phyloP scores from a whole-genome alignment of 2,888 invertebrate genomes.

The Craniophora ligustri region DNA sequence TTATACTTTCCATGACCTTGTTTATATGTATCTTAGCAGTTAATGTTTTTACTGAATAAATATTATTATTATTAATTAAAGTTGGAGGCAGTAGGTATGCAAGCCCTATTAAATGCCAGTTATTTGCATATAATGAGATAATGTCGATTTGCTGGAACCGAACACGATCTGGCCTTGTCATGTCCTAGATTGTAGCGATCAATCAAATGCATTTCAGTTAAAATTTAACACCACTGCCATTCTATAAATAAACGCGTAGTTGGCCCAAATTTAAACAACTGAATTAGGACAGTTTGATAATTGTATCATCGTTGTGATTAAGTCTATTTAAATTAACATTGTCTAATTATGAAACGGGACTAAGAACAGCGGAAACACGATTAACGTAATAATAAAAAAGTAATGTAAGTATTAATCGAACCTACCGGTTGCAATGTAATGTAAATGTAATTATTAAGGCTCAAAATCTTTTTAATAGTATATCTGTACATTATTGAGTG shows the following conservation, averaged over 20 bases:
- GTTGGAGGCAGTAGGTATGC: constrained; percentile 58
- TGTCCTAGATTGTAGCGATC: constrained; percentile 69
- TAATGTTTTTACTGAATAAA: too few relatives aligned
- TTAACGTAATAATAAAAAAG: too few relatives aligned
- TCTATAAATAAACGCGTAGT: constrained; percentile 63
- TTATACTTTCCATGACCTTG: too few relatives aligned
- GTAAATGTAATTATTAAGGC: too few relatives aligned
- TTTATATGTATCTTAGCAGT: too few relatives aligned
- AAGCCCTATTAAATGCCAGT: constrained; percentile 69
- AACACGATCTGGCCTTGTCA: constrained; percentile 79
- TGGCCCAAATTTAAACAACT: constrained; percentile 62
- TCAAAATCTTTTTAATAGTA: too few relatives aligned
- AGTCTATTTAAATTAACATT: constrained; percentile 52
- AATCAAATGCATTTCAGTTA: constrained; percentile 67
- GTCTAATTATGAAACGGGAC: background rate
- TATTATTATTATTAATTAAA: background rate
- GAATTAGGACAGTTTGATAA: constrained; percentile 68
- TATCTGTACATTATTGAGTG: constrained; percentile 7
- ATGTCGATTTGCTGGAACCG: constrained; percentile 71
- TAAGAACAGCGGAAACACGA: too few relatives aligned
- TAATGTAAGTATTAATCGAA: too few relatives aligned
- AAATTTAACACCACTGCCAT: constrained; percentile 58
- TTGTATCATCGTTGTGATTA: constrained; percentile 46
- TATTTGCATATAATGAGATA: constrained; percentile 70
- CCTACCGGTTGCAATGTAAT: too few relatives aligned